Percentiles rank a stretch among this genome's conserved stretches.
Conservation (phyloP, 2,888 invertebrate genomes). For the Blastobasis lacticolella region DNA sequence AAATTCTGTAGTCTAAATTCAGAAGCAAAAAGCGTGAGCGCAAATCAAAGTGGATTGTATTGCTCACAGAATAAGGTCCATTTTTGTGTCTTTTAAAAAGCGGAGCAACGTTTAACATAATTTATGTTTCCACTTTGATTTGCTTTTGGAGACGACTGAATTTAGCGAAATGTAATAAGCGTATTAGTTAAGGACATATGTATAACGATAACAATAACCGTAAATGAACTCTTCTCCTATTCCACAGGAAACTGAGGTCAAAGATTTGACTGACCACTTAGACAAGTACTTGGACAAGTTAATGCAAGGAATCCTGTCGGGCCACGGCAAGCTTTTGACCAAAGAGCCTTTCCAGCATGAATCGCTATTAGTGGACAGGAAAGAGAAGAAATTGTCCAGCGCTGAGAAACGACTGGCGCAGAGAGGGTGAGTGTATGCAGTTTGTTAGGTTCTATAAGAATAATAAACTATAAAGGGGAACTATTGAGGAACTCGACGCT, state of each 20-base stretch:
- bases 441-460: no score
- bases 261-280: constrained; percentile 81
- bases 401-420: constrained; percentile 95
- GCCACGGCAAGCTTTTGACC: constrained; percentile 77
- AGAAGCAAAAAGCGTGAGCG: no score
- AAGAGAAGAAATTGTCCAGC: constrained; percentile 94
- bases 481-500: no score
- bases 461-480: no score
- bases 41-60: no score
- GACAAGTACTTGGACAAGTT: constrained; percentile 88
- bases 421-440: constrained; percentile 68
- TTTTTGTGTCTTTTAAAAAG: no score
- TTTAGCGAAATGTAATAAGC: no score
- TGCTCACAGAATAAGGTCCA: no score
- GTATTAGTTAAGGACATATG: neutral
- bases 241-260: constrained; percentile 79
- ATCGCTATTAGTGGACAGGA: constrained; percentile 93
- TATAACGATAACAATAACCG: neutral
- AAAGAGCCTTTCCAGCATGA: constrained; percentile 97
- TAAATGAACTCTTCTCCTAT: neutral
- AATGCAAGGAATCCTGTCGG: constrained; percentile 81
- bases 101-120: no score
- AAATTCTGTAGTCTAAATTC: no score
- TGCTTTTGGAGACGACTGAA: no score
- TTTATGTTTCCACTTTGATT: no score